Evolutionary conservation across 1,140 invertebrate species (phyloP).

Genomic region (Meteorus sp.): DNA sequence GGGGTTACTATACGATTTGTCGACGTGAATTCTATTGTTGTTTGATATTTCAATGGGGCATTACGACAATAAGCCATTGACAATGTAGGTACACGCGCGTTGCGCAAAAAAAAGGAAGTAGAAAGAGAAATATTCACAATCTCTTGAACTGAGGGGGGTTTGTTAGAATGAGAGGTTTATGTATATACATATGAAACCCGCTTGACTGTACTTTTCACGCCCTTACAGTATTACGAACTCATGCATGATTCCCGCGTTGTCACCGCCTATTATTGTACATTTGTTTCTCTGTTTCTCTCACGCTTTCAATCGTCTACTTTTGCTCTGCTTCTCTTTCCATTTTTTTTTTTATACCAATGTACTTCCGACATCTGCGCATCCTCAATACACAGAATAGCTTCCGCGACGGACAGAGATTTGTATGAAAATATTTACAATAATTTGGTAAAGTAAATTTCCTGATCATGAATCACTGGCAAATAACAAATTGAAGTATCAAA

Average conservation of each 20-base stretch:
- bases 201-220: conserved; percentile 58
- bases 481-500: too few relatives aligned
- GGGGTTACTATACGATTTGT: conserved; percentile 46
- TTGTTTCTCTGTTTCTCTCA: neutral
- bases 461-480: too few relatives aligned
- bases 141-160: conserved; percentile 6
- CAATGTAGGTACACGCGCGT: conserved; percentile 37
- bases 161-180: too few relatives aligned
- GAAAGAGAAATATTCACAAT: too few relatives aligned
- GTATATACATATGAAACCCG: too few relatives aligned
- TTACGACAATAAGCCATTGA: conserved; percentile 54
- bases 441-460: too few relatives aligned
- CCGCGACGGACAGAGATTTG: too few relatives aligned
- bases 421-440: too few relatives aligned
- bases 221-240: conserved; percentile 32
- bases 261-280: neutral
- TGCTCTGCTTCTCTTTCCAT: neutral
- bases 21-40: conserved; percentile 35
- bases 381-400: neutral
- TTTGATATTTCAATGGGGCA: conserved; percentile 47
- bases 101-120: conserved; percentile 45
- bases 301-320: neutral
- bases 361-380: neutral
- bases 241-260: conserved; percentile 11
- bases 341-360: neutral